Evolutionary conservation across 2,888 invertebrate species (phyloP), one percentile per base, ranked within the genome.

Genomic region (Anarsia innoxiella): DNA sequence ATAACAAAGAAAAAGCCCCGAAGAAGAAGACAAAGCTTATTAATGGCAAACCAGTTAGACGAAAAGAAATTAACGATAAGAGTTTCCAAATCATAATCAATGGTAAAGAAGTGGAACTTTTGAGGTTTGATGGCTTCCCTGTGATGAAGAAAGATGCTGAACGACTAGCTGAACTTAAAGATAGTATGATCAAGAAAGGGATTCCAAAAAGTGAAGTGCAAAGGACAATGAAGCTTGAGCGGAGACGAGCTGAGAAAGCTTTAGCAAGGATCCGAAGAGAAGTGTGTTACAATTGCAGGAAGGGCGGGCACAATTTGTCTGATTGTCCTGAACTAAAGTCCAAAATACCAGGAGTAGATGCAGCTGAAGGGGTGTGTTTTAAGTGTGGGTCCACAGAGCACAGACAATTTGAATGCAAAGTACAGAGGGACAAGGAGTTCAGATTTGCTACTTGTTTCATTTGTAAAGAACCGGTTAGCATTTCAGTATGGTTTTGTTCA

Each of bases 351-450:
- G 74, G 72, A 11, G 66, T 75, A 2, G 76, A 83, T 39, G 65
- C 76, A 0, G 86, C 82, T 3, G 88, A 88, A 32, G 93, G 93
- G 4, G 89, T 95, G 31, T 95, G 95, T 59, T 95, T 93, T 60
- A 95, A 95, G 69, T 96, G 96, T 73, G 96, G 96, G 0, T 95
- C 95, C 0, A 93, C 93, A 2, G 95, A 95, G 64, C 96, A 96
- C 61, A 89, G 88, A 8, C 90, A 91, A 55, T 89, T 89, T 60
- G 89, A 91, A 57, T 93, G 93, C 54, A 90, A 88, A 79, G 90
- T 91, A 0, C 87, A 87, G 23, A 87, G 78, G 48, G 86, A 87
- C 26, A 87, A 89, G 43, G 89, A 90, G 40, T 94, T 89, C 57
- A 89, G 92, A 60, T 95, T 90, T 78, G 96, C 96, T 0, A 90